Evolutionary conservation across 2,113 vertebrate genomes (phyloP), one percentile per base, ranked within the genome.

Genomic region (Myotis lucifugus): DNA sequence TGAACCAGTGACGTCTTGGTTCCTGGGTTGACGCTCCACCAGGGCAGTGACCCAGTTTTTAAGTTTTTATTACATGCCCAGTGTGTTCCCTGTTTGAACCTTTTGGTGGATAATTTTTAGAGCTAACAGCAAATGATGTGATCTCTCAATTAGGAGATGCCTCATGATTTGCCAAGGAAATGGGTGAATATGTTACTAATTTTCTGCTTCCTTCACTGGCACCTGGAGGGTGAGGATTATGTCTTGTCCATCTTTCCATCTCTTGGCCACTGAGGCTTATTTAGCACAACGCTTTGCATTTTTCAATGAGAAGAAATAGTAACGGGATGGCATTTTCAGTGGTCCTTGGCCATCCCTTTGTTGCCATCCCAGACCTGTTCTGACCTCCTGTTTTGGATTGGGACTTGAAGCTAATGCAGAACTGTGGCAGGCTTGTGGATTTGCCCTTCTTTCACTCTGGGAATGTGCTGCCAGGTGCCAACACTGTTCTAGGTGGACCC

Each of bases 21-120:
- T 61, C 59, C 59, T 61, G 25, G 59, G 59, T 61, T 61, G 23
- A 61, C 3, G 1, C 25, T 61, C 59, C 25, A 61, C 59, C 3
- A 27, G 59, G 59, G 59, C 59, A 61, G 27, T 27, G 59, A 61
- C 59, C 56, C 23, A 61, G 23, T 61, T 93, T 91, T 86, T 89
- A 25, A 61, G 23, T 61, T 93, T 91, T 86, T 89, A 69, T 52
- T 78, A 89, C n/a, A 34, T 34, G 25, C 10, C 21, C 54, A 59
- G 23, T 69, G 23, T 59, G 11, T 81, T 97, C 89, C 82, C 13
- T 90, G 46, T 88, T 66, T 54, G 40, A 73, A 11, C 15, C 27
- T 91, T 85, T 93, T 37, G 48, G 72, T 42, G 90, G 59, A 72
- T 56, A 48, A 27, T 42, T 93, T 93, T 95, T 50, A 70, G 84